Evolutionary conservation across 2,113 vertebrate genomes (phyloP).

Genomic region (Capra hircus): DNA sequence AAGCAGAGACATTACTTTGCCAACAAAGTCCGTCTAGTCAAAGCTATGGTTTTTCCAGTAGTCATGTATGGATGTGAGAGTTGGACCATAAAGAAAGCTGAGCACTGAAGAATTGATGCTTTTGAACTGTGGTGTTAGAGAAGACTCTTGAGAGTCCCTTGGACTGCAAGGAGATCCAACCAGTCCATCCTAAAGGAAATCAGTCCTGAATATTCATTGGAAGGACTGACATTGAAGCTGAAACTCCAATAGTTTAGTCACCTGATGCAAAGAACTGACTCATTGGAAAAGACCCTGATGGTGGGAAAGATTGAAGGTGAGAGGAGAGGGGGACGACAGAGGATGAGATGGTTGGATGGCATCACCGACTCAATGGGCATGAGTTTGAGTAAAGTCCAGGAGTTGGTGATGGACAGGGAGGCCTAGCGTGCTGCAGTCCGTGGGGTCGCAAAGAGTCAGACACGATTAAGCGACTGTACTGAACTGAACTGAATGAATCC

Average conservation of each 20-base stretch:
- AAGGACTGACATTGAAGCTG: not conserved
- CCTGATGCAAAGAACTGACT: not conserved
- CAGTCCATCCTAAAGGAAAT: not conserved
- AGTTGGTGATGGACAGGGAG: not conserved
- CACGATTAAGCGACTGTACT: rapidly evolving
- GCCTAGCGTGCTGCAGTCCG: not conserved
- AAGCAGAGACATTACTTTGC: not conserved
- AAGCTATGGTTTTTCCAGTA: not conserved
- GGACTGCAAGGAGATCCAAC: not conserved
- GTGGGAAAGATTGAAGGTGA: not conserved
- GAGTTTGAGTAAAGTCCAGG: not conserved
- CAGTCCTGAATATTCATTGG: not conserved
- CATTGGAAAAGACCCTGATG: not conserved
- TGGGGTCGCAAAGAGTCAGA: rapidly evolving
- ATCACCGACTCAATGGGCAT: not conserved
- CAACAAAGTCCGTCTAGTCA: not conserved
- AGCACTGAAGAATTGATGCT: not conserved
- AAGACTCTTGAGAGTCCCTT: not conserved
- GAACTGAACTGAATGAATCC: not conserved
- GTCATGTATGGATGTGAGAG: not conserved
- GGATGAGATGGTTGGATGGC: not conserved
- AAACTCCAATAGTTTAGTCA: not conserved
- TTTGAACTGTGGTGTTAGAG: not conserved
- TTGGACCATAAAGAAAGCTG: not conserved
- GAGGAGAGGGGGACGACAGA: not conserved